Conservation (phyloP, 2,888 invertebrate species). For the Himalopsyche anomala region DNA sequence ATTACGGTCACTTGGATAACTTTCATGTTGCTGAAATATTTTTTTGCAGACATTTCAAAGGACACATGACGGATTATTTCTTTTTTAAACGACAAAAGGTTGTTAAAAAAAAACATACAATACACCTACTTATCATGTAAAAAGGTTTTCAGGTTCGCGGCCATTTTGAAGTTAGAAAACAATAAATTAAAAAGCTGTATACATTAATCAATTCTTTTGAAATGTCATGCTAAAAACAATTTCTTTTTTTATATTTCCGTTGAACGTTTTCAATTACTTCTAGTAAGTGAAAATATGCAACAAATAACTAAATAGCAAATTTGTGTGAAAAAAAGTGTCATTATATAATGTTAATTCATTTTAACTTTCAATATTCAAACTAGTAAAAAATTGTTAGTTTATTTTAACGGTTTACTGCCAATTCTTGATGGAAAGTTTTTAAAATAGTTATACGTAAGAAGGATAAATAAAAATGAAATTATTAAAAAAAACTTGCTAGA, state of each 20-base stretch:
- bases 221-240: not conserved
- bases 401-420: no score
- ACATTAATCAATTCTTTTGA: slow-evolving; percentile 9
- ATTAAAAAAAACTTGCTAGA: no score
- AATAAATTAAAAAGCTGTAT: not conserved
- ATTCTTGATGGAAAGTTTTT: no score
- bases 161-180: not conserved
- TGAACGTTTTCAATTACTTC: not conserved
- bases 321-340: no score
- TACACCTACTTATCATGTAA: not conserved
- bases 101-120: not conserved
- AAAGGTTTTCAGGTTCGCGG: slow-evolving; percentile 15
- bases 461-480: no score
- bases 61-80: slow-evolving; percentile 27
- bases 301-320: not conserved
- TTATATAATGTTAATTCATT: no score
- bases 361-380: no score
- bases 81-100: slow-evolving; percentile 26
- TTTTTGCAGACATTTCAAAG: not conserved
- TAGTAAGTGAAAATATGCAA: not conserved
- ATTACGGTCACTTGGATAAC: not conserved
- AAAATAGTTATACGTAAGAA: no score
- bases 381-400: no score
- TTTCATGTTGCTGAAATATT: slow-evolving; percentile 28
- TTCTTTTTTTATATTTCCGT: not conserved